phyloP scores from a whole-genome alignment of 2,113 vertebrate genomes.

The Corvus moneduloides region DNA sequence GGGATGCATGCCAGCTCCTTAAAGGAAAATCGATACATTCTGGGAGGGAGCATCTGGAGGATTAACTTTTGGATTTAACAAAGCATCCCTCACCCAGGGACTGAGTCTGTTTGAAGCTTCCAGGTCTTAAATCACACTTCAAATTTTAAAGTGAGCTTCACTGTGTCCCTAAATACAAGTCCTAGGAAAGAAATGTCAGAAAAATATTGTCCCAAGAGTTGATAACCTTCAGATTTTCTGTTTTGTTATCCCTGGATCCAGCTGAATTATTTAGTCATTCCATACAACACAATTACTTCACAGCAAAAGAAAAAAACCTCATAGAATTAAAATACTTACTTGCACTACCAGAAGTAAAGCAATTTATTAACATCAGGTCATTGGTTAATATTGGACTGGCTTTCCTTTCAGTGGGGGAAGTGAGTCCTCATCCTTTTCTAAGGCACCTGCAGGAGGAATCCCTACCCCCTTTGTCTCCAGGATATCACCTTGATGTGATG shows the following conservation, averaged over 20 bases:
- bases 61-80: conserved; percentile 11
- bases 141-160: neutral
- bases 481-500: neutral
- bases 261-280: neutral
- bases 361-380: neutral
- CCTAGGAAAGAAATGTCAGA: neutral
- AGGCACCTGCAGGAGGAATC: neutral
- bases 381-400: neutral
- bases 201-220: neutral
- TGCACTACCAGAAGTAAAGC: neutral
- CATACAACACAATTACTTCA: neutral
- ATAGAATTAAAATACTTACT: neutral
- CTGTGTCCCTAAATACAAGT: neutral
- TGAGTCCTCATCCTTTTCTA: neutral
- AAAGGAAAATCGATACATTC: neutral
- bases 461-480: neutral
- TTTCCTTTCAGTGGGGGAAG: neutral
- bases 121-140: neutral
- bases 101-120: neutral
- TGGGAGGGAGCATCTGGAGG: neutral
- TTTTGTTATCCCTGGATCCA: neutral
- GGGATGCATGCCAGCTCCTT: neutral
- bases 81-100: neutral
- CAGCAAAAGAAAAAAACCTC: neutral
- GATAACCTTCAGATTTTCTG: neutral